Base-by-base conservation (phyloP, 2,797 vertebrate genomes). In the Anisognathus igniventris region DNA sequence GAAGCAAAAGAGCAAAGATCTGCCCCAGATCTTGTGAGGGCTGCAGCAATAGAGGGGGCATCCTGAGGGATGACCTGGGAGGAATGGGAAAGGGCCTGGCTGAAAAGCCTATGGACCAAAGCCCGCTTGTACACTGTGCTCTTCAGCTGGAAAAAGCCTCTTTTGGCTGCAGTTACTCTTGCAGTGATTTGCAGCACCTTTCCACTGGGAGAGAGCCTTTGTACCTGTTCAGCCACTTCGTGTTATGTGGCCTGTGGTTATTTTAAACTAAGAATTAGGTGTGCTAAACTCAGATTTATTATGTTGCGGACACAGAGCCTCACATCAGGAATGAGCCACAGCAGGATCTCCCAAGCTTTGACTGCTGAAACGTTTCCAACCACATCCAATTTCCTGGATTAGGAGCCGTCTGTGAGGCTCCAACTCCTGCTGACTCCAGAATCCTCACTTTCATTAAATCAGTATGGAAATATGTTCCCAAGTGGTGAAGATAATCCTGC, bases 321-420 rank as follows among this genome's bases (percentile, higher is more conserved):
- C 44, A 35, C 42, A 68, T 75, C 82, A 95, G 66, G 72, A 96
- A 90, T 68, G 76, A 95, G 71, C 85, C 75, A 35, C 76, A 80
- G 85, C 85, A 93, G 66, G 76, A 91, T 91, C 82, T 86, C 70
- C 47, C 50, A 72, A 83, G 54, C 54, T 91, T 88, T 72, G 68
- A 68, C 44, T 72, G 54, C 61, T 93, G 93, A 61, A 90, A 88
- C 16, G 12, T 81, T 91, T 93, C 66, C 85, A 90, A 23, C 75
- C 85, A 95, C 86, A 62, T 95, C 62, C 76, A 90, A 35, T 95
- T 95, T 95, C 94, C 91, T 96, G 79, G 72, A 88, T 75, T 93
- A 86, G 90, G 58, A 88, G 40, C 37, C 3, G 6, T 74, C 92
- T 92, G 27, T 72, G 70, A 86, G 76, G 58, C 82, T 95, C 47